phyloP scores from a whole-genome alignment of 2,113 vertebrate species.

The Forbesichthys papilliferus region DNA sequence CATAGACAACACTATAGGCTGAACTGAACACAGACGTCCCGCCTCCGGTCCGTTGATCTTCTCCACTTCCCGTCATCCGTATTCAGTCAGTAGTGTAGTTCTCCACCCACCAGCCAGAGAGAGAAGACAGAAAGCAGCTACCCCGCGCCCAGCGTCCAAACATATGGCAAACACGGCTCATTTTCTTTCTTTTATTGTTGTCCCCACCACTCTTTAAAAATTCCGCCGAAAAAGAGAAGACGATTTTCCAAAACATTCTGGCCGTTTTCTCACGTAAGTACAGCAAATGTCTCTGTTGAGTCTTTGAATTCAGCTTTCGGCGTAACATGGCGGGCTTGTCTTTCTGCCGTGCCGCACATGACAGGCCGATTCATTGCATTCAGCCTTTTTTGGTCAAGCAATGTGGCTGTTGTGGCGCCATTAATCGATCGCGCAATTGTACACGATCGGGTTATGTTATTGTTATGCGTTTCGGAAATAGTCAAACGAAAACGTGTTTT shows the following conservation, averaged over 20 bases:
- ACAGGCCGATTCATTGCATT: constrained; percentile 46
- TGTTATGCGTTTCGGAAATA: not conserved
- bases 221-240: constrained; percentile 99
- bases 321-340: constrained; percentile 74
- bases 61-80: constrained; percentile 35
- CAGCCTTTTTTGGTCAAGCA: not conserved
- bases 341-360: constrained; percentile 61
- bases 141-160: constrained; percentile 14
- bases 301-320: constrained; percentile 36
- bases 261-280: constrained; percentile 99
- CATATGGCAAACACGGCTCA: constrained; percentile 87
- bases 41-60: constrained; percentile 45
- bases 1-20: constrained; percentile 39
- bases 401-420: not conserved
- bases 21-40: constrained; percentile 13
- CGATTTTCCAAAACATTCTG: constrained; percentile 97
- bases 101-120: constrained; percentile 41
- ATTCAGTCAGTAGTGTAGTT: constrained; percentile 20
- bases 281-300: constrained; percentile 22
- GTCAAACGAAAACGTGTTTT: constrained; percentile 8
- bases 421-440: too few species aligned
- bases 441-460: rapidly evolving
- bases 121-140: not conserved
- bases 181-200: constrained; percentile 93
- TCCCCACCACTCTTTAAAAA: constrained; percentile 99